Evolutionary conservation across 2,888 invertebrate genomes (phyloP), one percentile per base, ranked within the genome.

Genomic region (Erebia palarica): DNA sequence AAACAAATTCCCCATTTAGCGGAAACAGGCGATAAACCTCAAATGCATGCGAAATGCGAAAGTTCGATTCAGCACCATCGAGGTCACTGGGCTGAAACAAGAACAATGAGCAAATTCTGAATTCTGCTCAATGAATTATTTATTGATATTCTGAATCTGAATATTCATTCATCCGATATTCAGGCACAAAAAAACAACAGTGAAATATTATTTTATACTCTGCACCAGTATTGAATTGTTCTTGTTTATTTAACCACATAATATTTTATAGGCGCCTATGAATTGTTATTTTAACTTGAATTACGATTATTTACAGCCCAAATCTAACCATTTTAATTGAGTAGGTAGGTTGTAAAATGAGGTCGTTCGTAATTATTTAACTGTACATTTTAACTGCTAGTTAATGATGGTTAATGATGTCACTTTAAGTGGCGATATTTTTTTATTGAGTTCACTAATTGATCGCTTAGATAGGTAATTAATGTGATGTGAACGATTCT

Each of bases 61-160:
- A 70, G 72, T 74, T 67, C 61, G 69, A 74, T 74, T 65, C 60
- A 57, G 60, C 51, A 65, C 60, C 68, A 70, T 65, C 68, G 72
- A 63, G 74, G 74, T 72, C 65, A 74, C 68, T 72, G 72, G 72
- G 74, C 72, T 72, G 70, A 61, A 72, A 65, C 68, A 61, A 72
- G 65, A 72, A 74, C 74, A 74, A 74, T 74, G 65, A 67, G 68
- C 61, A 57, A 57, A 65, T 65, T 64, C 47, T 58, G 64, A 69
- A 69, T 64, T 58, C 69, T 47, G 64, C 42, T 16, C 69, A 49
- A 65, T 70, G 70, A 65, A 65, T 70, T 70, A 70, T 70, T 70
- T 47, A 67, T 65, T 16, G 13, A 49, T 63, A 57, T 65, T 65
- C 36, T 16, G 55, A 55, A 55, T 18, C 9, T 59, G 47, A 67